phyloP scores from a whole-genome alignment of 2,113 vertebrate species.

The Hippocampus abdominalis region DNA sequence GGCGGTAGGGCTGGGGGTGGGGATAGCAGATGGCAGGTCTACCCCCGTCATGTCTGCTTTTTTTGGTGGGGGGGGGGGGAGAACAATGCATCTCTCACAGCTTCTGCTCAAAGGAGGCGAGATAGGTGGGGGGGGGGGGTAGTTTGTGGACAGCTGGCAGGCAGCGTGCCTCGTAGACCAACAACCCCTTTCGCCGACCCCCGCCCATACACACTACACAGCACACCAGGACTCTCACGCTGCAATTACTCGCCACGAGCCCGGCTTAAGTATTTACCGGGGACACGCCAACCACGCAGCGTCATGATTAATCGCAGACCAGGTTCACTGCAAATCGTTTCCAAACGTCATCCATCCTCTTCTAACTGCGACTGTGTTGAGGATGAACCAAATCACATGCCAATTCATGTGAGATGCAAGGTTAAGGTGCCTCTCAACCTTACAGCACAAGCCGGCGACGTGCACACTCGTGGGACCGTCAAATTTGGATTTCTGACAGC shows the following conservation, averaged over 20 bases:
- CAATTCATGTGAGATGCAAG: no score
- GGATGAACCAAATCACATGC: no score
- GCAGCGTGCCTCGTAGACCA: slow-evolving; percentile 63
- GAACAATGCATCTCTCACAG: slow-evolving; percentile 77
- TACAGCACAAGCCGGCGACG: no score
- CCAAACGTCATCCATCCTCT: neutral
- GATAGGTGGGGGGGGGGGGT: slow-evolving; percentile 47
- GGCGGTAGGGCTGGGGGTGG: slow-evolving; percentile 31
- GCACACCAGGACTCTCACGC: slow-evolving; percentile 46
- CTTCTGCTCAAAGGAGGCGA: slow-evolving; percentile 67
- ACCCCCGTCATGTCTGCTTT: slow-evolving; percentile 69
- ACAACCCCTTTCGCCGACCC: neutral
- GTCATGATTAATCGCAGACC: slow-evolving; percentile 38
- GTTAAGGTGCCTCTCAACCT: no score
- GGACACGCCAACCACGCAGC: slow-evolving; percentile 57
- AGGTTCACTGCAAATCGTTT: neutral
- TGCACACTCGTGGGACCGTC: no score
- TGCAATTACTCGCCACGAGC: slow-evolving; percentile 72
- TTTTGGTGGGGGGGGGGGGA: slow-evolving; percentile 34
- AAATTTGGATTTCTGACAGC: neutral
- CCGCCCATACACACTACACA: slow-evolving; percentile 48
- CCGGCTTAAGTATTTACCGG: slow-evolving; percentile 73
- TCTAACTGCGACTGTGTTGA: no score
- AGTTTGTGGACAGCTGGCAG: slow-evolving; percentile 73
- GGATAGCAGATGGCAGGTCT: slow-evolving; percentile 76